Conservation (phyloP, 2,888 invertebrate genomes). For the Caenorhabditis plicata region DNA sequence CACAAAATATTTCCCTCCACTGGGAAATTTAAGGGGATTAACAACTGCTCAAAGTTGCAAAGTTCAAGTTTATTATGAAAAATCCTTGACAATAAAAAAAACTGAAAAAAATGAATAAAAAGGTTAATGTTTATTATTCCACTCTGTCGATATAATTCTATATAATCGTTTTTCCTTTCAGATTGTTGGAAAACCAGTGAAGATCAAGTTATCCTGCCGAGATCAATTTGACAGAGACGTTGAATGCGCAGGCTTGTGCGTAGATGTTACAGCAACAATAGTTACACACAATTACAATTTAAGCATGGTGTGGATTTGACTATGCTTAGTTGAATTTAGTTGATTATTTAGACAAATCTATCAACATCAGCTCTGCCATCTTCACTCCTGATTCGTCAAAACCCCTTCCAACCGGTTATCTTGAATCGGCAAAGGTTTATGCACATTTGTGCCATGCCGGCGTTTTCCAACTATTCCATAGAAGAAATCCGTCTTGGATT, state of each 20-base stretch:
- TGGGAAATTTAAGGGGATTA: too few relatives aligned
- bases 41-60: too few relatives aligned
- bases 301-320: too few relatives aligned
- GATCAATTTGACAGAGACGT: constrained; percentile 41
- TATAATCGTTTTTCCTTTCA: too few relatives aligned
- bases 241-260: constrained; percentile 34
- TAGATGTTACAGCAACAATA: constrained; percentile 25
- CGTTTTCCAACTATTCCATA: constrained; percentile 78
- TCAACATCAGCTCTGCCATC: too few relatives aligned
- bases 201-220: constrained; percentile 16
- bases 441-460: constrained; percentile 92
- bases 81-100: too few relatives aligned
- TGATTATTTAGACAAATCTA: constrained; percentile 1
- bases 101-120: too few relatives aligned
- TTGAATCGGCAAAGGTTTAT: constrained; percentile 73
- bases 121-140: too few relatives aligned
- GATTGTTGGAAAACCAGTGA: constrained; percentile 47
- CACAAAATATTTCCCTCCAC: too few relatives aligned
- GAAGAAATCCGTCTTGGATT: constrained; percentile 76
- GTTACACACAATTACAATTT: too few relatives aligned
- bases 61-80: too few relatives aligned
- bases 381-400: constrained; percentile 32
- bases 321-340: background rate
- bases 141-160: too few relatives aligned
- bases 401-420: constrained; percentile 57